Conservation (phyloP, 2,888 invertebrate genomes). For the Microctonus hyperodae region DNA sequence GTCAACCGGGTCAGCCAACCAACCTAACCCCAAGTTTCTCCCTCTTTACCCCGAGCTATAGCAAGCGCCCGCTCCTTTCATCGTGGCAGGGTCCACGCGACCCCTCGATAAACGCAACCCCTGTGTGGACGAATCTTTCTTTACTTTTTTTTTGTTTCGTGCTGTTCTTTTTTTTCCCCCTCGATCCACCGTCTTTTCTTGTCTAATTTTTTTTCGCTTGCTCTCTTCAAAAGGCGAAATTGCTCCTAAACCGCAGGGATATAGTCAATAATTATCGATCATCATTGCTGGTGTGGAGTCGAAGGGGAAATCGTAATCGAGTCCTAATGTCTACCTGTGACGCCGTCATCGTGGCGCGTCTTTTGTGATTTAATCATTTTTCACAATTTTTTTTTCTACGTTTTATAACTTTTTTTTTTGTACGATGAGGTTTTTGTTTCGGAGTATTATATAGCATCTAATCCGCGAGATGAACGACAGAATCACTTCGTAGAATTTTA, state of each 20-base stretch:
- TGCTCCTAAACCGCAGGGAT: conserved; percentile 7
- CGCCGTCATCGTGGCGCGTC: conserved; percentile 41
- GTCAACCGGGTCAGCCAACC: conserved; percentile 63
- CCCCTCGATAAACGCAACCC: conserved; percentile 17
- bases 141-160: not conserved
- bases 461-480: conserved; percentile 22
- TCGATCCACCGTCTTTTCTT: not conserved
- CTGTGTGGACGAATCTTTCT: not conserved
- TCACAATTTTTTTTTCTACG: not conserved
- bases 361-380: conserved; percentile 28
- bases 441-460: conserved; percentile 17
- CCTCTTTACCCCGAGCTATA: conserved; percentile 32
- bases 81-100: conserved; percentile 9
- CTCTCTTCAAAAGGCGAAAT: not conserved
- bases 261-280: conserved; percentile 31
- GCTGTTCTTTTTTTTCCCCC: conserved; percentile 18
- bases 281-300: conserved; percentile 5
- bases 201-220: not conserved
- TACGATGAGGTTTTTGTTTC: conserved; percentile 14
- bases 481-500: conserved; percentile 46
- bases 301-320: conserved; percentile 24
- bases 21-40: conserved; percentile 56
- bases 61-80: conserved; percentile 32
- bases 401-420: not conserved
- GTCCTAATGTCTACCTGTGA: conserved; percentile 29